Evolutionary conservation across 1,140 invertebrate species (phyloP), one percentile per base, ranked within the genome.

Genomic region (Oncopeltus fasciatus): DNA sequence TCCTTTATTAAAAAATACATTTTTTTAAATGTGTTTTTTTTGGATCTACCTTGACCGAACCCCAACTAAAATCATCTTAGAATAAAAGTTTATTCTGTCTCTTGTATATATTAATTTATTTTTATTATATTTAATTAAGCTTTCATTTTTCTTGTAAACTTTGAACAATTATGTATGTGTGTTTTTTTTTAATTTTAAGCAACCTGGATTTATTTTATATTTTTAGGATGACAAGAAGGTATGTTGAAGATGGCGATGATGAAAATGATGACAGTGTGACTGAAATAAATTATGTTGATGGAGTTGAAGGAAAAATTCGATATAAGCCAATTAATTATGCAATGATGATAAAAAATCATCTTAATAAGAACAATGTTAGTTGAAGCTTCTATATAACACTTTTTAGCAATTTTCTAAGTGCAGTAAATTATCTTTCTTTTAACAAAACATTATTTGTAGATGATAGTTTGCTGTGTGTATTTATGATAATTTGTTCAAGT

Each of bases 361-460:
- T 69, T 18, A 61, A 62, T 20, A 43, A 66, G 46, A 65, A 64
- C n/a, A 64, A 67, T 59, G 68, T 69, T n/a, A n/a, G n/a, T n/a
- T n/a, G n/a, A n/a, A n/a, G n/a, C n/a, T n/a, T n/a, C n/a, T n/a
- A n/a, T n/a, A n/a, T n/a, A n/a, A n/a, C n/a, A n/a, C n/a, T n/a
- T n/a, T n/a, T n/a, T n/a, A n/a, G n/a, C n/a, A n/a, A n/a, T n/a
- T n/a, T n/a, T n/a, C n/a, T n/a, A n/a, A n/a, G n/a, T n/a, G n/a
- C n/a, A n/a, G n/a, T n/a, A n/a, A n/a, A n/a, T n/a, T 63, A 51
- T 43, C 38, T 29, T 47, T 61, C 16, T 21, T 26, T 60, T 18
- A 26, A 11, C 8, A 2, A 24, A 11, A 29, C 9, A 18, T 8
- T 47, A 51, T 47, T 21, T 24, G 20, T 24, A 21, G 27, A 26